phyloP scores from a whole-genome alignment of 2,113 vertebrate genomes.

The Nibea albiflora region DNA sequence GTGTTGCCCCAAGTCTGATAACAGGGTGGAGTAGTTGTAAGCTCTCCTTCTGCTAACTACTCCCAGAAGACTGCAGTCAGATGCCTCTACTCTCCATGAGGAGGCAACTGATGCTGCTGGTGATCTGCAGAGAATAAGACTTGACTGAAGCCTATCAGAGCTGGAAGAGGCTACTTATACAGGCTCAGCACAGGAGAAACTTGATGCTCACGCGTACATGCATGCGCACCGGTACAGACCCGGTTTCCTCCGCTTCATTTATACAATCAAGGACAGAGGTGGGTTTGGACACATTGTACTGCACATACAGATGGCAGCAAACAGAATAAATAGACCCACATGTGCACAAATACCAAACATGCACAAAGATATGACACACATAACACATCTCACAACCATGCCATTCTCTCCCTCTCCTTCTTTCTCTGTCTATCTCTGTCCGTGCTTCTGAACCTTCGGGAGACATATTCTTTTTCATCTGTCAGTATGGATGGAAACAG shows the following conservation, averaged over 20 bases:
- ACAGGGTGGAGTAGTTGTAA: constrained; percentile 61
- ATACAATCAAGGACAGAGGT: constrained; percentile 9
- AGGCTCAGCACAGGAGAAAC: constrained; percentile 12
- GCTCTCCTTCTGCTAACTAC: constrained; percentile 64
- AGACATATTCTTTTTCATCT: constrained; percentile 81
- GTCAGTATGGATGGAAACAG: constrained; percentile 81
- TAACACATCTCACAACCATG: constrained; percentile 44
- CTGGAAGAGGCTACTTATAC: constrained; percentile 21
- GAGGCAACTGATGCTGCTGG: constrained; percentile 50
- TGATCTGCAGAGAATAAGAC: constrained; percentile 54
- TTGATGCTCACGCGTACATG: constrained; percentile 18
- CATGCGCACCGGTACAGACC: constrained; percentile 14
- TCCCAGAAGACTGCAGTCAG: constrained; percentile 64
- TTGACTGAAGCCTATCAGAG: constrained; percentile 38
- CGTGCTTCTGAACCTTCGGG: constrained; percentile 74
- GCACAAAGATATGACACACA: constrained; percentile 51
- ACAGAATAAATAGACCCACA: constrained; percentile 39
- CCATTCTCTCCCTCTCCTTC: constrained; percentile 35
- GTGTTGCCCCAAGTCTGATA: constrained; percentile 65
- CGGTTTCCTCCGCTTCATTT: constrained; percentile 12
- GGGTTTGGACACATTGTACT: constrained; percentile 16
- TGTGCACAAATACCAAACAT: constrained; percentile 24
- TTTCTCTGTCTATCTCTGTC: constrained; percentile 61
- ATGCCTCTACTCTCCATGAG: constrained; percentile 54
- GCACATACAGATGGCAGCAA: constrained; percentile 11